Evolutionary conservation across 2,888 invertebrate species (phyloP).

Genomic region (Drosophila meridionalis): DNA sequence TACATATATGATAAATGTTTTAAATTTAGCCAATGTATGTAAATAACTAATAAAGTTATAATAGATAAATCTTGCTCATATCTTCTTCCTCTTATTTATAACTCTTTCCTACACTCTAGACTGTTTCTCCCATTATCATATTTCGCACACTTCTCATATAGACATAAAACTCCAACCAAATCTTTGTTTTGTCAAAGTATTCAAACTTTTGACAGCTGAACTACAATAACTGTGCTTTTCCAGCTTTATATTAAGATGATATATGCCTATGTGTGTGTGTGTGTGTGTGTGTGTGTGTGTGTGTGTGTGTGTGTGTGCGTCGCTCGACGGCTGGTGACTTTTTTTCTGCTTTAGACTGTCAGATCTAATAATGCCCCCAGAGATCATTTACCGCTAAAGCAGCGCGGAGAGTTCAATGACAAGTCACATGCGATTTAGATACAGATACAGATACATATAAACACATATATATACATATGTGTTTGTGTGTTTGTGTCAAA

Average conservation of each 20-base stretch:
- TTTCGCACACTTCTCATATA: neutral
- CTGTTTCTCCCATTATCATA: no score
- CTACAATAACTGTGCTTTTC: neutral
- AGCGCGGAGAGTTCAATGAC: conserved; percentile 73
- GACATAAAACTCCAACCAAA: neutral
- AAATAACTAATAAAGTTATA: no score
- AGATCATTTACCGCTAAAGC: conserved; percentile 62
- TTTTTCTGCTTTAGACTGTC: conserved; percentile 16
- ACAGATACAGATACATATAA: neutral
- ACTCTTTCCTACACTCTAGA: neutral
- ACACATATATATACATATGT: neutral
- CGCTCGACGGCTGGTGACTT: conserved; percentile 3
- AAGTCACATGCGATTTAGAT: conserved; percentile 19
- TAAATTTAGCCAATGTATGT: no score
- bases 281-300: neutral
- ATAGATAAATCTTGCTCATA: no score
- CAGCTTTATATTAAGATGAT: conserved; percentile 1
- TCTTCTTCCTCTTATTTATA: neutral
- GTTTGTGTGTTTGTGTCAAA: conserved; percentile 53
- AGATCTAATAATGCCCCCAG: conserved; percentile 67
- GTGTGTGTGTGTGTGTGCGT: neutral
- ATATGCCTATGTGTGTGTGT: neutral
- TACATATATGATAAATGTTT: no score
- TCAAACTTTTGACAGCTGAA: neutral
- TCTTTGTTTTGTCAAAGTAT: conserved; percentile 1